Base-by-base conservation (phyloP, 2,113 vertebrate genomes). In the Argyrosomus japonicus region DNA sequence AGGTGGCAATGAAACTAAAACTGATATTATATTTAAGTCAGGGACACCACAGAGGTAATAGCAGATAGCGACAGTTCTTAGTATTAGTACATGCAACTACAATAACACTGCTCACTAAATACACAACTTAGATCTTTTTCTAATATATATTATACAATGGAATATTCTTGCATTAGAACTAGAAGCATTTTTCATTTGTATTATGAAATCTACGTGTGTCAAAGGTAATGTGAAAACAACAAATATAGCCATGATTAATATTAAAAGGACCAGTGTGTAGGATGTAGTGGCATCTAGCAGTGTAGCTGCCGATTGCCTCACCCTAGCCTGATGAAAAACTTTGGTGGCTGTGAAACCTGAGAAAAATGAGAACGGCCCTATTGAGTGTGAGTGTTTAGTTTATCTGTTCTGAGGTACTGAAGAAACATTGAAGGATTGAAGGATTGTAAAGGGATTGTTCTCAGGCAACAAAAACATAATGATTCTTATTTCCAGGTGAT, bases 1-100 rank as follows among this genome's bases (percentile, higher is more conserved):
- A 85, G 77, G 86, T 87, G 86, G 86, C 84, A 82, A 81, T 84
- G 77, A 82, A 91, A 84, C 84, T 84, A 84, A 88, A 70, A 79
- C n/a, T 25, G 29, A 36, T 85, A 84, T 75, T 79, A 62, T 15
- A 29, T 62, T 68, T 21, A 58, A 25, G 68, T 84, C 84, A 89
- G 82, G 86, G 84, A 82, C 86, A 72, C 45, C 8, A 32, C 29
- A n/a, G 36, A 69, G 8, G 27, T 43, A 23, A 50, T 43, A 9
- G 36, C 8, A 40, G 51, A 71, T 27, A 45, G 40, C 2, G 18
- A 75, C 27, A 56, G 50, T 75, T 62, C 14, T 6, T 40, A 40
- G 64, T 27, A 63, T 58, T 12, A 47, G 45, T 69, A 47, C 14
- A 56, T 48, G 19, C 14, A 56, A 60, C 50, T 57, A 0, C 45